Percentiles rank a stretch among this genome's conserved stretches.
phyloP scores from a whole-genome alignment of 2,797 vertebrate species.

The Poeciliopsis paucimaculata region DNA sequence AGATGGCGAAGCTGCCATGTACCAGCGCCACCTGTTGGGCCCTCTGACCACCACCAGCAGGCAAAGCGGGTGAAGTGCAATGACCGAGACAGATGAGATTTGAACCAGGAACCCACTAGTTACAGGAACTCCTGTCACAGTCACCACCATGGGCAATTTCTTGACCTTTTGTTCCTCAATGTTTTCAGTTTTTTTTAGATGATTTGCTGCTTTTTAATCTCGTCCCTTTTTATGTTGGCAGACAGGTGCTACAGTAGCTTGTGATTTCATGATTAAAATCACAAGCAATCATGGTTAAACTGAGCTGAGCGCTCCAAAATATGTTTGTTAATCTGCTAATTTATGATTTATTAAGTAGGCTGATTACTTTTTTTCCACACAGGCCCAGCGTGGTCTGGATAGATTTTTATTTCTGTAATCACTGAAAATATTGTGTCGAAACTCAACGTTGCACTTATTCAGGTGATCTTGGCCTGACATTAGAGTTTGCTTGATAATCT shows the following conservation, averaged over 20 bases:
- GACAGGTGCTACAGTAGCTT: not conserved
- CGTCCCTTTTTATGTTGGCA: not conserved
- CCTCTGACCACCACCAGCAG: no score
- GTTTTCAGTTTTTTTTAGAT: not conserved
- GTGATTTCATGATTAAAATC: not conserved
- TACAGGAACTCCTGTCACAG: no score
- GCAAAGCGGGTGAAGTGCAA: no score
- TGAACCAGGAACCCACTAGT: no score
- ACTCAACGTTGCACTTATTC: not conserved
- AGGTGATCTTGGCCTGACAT: not conserved
- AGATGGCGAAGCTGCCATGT: no score
- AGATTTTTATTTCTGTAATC: not conserved
- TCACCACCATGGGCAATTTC: no score
- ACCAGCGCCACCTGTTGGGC: no score
- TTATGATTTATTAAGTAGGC: not conserved
- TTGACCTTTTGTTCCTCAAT: no score
- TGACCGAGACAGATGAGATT: no score
- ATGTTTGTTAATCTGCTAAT: not conserved
- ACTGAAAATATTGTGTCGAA: not conserved
- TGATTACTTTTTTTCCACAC: not conserved
- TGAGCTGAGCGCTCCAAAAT: not conserved
- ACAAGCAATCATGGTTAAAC: not conserved
- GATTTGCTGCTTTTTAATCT: not conserved
- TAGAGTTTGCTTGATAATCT: not conserved
- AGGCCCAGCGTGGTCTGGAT: not conserved